Evolutionary conservation across 1,140 invertebrate genomes (phyloP), one percentile per base, ranked within the genome.

Genomic region (Solenopsis fugax): DNA sequence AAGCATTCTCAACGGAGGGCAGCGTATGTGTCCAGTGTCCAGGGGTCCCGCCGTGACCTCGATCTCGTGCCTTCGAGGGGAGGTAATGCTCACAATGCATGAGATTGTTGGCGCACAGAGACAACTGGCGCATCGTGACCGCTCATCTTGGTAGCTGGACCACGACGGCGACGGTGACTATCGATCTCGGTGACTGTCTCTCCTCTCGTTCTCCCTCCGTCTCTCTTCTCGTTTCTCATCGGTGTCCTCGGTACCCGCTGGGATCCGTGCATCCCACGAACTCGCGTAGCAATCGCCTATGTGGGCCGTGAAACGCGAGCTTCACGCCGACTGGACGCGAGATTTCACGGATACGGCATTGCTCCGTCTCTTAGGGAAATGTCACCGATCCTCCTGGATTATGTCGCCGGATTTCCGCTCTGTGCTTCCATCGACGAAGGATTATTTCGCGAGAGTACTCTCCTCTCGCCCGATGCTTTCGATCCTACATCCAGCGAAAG

Each of bases 311-410:
- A 81, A 81, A 81, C 62, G 69, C 85, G 73, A 75, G 88, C 77
- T 87, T 87, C 72, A 80, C 85, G 62, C 65, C 58, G 60, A 65
- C 58, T 52, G 73, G 50, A 65, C 65, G 75, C 65, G 77, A 64
- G 85, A 89, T 89, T 87, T 89, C 88, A 84, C 69, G 58, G 73
- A 56, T 60, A 52, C 78, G 85, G 78, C 77, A 75, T 45, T 62
- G 37, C 24, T 24, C 34, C 67, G 37, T 87, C 85, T 86, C 80
- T 90, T 89, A 85, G 88, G 88, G 85, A 87, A 90, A 90, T 90
- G 52, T 67, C 52, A 67, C 34, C 69, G 62, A 34, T 87, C 76
- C 67, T 56, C 52, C 24, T 71, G 64, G 84, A 86, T 86, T 80
- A 78, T 21, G 71, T 78, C 76, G 76, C 50, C 48, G 84, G 62